Percentiles rank a stretch among this genome's conserved stretches.
Conservation (phyloP, 2,888 invertebrate species). For the Metalampra italica region DNA sequence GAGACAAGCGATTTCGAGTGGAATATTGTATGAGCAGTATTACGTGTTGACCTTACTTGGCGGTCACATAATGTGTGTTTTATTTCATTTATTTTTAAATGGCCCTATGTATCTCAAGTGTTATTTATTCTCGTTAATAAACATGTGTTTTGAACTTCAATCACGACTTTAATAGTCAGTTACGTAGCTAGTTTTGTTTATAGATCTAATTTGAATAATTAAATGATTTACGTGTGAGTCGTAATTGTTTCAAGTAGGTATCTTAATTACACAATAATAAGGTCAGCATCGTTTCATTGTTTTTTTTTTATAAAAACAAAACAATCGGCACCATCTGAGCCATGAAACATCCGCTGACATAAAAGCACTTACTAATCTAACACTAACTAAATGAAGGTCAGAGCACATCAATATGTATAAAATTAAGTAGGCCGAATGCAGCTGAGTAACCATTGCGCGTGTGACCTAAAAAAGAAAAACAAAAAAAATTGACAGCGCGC, state of each 20-base stretch:
- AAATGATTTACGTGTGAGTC: constrained; percentile 35
- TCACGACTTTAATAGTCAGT: neutral
- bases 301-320: constrained; percentile 13
- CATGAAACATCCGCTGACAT: constrained; percentile 12
- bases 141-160: neutral
- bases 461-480: constrained; percentile 39
- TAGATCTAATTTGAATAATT: neutral
- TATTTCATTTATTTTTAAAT: constrained; percentile 49
- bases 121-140: constrained; percentile 2
- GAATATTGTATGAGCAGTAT: constrained; percentile 6
- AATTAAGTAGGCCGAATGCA: constrained; percentile 33
- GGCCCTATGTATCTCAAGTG: constrained; percentile 20
- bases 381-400: constrained; percentile 45
- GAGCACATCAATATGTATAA: constrained; percentile 45
- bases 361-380: constrained; percentile 39
- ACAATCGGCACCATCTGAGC: constrained; percentile 10
- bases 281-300: constrained; percentile 65
- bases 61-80: constrained; percentile 43
- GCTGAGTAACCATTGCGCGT: constrained; percentile 19
- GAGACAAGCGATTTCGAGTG: constrained; percentile 6
- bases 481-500: constrained; percentile 43
- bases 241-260: constrained; percentile 45
- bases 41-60: constrained; percentile 52
- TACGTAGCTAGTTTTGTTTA: neutral
- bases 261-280: constrained; percentile 55